Conservation (phyloP, 1,140 invertebrate genomes). For the Drosophila punjabiensis region DNA sequence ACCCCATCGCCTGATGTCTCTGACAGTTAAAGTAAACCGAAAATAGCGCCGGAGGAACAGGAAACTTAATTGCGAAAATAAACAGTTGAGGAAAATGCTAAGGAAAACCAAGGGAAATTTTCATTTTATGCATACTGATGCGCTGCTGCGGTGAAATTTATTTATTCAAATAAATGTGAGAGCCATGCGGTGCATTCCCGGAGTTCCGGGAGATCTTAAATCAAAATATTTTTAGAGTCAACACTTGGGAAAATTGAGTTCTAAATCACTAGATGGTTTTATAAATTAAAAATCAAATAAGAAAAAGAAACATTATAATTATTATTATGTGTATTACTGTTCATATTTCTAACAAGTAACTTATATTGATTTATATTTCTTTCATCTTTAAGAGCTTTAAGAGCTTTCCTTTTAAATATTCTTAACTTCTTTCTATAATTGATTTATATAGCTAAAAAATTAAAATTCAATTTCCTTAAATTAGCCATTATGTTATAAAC, state of each 20-base stretch:
- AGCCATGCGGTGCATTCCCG: neutral
- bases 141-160: constrained; percentile 12
- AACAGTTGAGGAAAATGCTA: constrained; percentile 20
- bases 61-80: constrained; percentile 55
- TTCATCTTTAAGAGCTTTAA: neutral
- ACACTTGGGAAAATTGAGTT: neutral
- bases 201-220: too few species aligned
- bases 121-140: constrained; percentile 20
- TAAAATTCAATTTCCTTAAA: neutral
- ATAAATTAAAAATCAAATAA: neutral
- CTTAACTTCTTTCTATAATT: neutral
- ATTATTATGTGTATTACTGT: too few species aligned
- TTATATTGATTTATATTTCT: neutral
- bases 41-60: constrained; percentile 21
- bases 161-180: constrained; percentile 4
- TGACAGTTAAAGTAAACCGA: constrained; percentile 36
- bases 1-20: neutral
- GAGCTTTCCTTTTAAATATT: neutral
- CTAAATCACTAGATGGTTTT: neutral
- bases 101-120: constrained; percentile 7
- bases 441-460: neutral
- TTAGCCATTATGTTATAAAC: too few species aligned
- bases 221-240: constrained; percentile 2
- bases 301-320: neutral
- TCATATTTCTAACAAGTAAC: neutral